Evolutionary conservation across 2,797 vertebrate genomes (phyloP), one percentile per base, ranked within the genome.

Genomic region (Tapirus indicus): DNA sequence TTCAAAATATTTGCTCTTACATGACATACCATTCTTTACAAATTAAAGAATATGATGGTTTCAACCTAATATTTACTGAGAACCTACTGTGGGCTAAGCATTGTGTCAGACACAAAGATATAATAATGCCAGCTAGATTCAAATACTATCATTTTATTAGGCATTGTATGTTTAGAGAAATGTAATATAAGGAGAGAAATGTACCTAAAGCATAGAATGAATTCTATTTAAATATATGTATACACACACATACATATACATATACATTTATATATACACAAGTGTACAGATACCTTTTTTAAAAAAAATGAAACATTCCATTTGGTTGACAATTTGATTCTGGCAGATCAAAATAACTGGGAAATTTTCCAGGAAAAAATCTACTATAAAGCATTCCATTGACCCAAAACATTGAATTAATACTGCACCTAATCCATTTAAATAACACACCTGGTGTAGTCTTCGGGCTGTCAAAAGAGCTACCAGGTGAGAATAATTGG

Each of bases 1-100:
- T 88, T 75, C 20, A 77, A 97, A 88, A 58, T 60, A 78, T 91
- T 92, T 94, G 0, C 29, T 91, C 54, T 94, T 92, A 84, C 82
- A 27, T 47, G 13, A 52, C 47, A 80, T 3, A 58, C 7, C 23
- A 88, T 68, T 77, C 29, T 88, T 90, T 87, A 79, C 10, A 79
- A 93, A 71, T 72, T 58, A 88, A 44, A 93, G 35, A 86, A 79
- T 29, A 88, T 20, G 41, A 78, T 93, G 23, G 13, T 71, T 94
- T 78, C 35, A 60, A 88, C 64, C 44, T 84, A 54, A 62, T 58
- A 78, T 69, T 82, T 79, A 68, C 32, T 82, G 71, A 90, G 27
- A 78, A 91, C 2, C 16, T 84, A 68, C 23, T 84, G 0, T 64
- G 21, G 86, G 25, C 1, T 49, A 78, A 18, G 49, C 32, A 88